Percentiles rank a stretch among this genome's conserved stretches.
These are phyloP conservation scores for Nymphalis c-album DNA, from an alignment of 2,888 invertebrate species.

Conservation along the genomic window DNA sequence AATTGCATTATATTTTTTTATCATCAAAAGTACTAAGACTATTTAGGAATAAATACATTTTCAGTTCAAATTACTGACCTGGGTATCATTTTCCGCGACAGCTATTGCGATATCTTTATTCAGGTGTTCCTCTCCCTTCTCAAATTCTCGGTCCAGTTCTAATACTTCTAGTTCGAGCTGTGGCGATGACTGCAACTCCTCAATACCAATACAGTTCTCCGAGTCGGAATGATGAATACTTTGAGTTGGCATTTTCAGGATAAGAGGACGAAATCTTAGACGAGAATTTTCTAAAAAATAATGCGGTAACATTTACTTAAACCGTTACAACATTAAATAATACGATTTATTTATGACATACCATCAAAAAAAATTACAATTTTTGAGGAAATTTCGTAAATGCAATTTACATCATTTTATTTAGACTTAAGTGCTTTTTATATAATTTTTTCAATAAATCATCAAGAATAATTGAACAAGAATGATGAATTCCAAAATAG, in stretches of 20 bases:
- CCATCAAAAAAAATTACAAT: too few species aligned
- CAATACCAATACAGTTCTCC: constrained; percentile 53
- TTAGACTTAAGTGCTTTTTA: too few species aligned
- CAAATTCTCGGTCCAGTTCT: constrained; percentile 64
- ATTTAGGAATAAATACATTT: not conserved
- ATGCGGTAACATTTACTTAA: too few species aligned
- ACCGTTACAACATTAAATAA: too few species aligned
- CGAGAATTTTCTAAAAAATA: constrained; percentile 37
- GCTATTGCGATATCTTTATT: constrained; percentile 67
- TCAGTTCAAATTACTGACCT: constrained; percentile 62
- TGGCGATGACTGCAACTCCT: constrained; percentile 67
- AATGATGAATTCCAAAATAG: not conserved
- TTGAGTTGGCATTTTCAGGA: constrained; percentile 64
- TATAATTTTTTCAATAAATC: too few species aligned
- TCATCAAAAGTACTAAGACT: too few species aligned
- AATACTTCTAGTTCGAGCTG: constrained; percentile 61
- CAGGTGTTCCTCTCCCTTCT: constrained; percentile 64
- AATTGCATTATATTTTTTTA: too few species aligned
- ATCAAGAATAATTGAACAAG: too few species aligned
- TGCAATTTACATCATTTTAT: too few species aligned
- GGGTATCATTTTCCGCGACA: constrained; percentile 72
- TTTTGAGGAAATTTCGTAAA: too few species aligned
- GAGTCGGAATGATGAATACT: constrained; percentile 49
- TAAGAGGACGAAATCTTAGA: constrained; percentile 61
- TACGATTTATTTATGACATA: too few species aligned